Base-by-base conservation (phyloP, 1,140 invertebrate genomes). In the Metopolophium dirhodum region DNA sequence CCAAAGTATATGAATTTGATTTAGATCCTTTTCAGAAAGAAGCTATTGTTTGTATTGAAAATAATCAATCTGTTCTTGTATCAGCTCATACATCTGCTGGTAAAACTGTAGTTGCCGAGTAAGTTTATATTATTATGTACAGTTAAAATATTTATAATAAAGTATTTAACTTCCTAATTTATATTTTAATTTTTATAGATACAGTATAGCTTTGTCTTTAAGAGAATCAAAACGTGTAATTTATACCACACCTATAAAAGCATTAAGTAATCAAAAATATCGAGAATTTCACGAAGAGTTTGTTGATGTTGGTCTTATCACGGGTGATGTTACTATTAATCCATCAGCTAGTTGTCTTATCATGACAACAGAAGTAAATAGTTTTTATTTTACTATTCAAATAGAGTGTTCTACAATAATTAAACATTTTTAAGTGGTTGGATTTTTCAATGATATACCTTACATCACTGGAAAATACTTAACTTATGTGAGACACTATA, bases 21-120 rank as follows among this genome's bases (percentile, higher is more conserved):
- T 96, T 99, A 45, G 99, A 99, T 97, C 97, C 99, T 0, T 99
- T 99, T 96, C 99, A 99, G 95, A 98, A 98, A 94, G 98, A 99
- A 96, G 99, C 99, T 9, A 98, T 99, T 94, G 95, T 98, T 49
- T 99, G 99, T 95, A 97, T 99, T 94, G 99, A 99, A 95, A 99
- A 99, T 95, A 97, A 99, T 95, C 99, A 98, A 95, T 99, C 99
- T 41, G 99, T 99, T 22, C 96, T 99, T 41, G 99, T 99, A 0
- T 99, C 99, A 1, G 99, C 99, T 51, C 99, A 99, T 95, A 99
- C 99, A 11, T 99, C 99, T n/a, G 99, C 99, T 94, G 99, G 99
- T 88, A 99, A 99, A 97, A 99, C 99, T 90, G 99, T 99, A 41
- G 98, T 99, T 68, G 99, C 99, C 57, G 98, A 99, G 97, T 99